These are phyloP conservation scores for Athripsodes cinereus DNA, from an alignment of 2,888 invertebrate species.

Conservation along the genomic window DNA sequence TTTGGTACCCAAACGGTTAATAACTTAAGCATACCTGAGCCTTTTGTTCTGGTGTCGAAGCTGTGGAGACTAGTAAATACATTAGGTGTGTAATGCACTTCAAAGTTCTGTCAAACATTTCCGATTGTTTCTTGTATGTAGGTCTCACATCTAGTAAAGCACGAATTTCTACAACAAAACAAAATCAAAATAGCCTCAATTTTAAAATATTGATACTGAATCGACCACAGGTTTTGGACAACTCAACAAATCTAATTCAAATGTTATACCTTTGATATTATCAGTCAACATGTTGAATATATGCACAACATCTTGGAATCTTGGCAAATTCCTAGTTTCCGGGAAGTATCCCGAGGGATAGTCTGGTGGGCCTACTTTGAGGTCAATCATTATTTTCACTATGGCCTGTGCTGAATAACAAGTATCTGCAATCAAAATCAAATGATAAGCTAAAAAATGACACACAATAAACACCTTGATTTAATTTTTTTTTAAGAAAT, in stretches of 20 bases:
- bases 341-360: conserved; percentile 40
- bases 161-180: conserved; percentile 40
- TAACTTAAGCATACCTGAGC: conserved; percentile 33
- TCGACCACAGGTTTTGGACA: too few species aligned
- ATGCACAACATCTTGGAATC: conserved; percentile 63
- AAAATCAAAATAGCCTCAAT: not conserved
- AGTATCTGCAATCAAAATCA: conserved; percentile 66
- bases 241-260: too few species aligned
- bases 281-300: conserved; percentile 63
- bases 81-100: conserved; percentile 75
- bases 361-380: conserved; percentile 54
- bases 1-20: too few species aligned
- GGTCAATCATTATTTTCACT: conserved; percentile 75
- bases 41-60: conserved; percentile 46
- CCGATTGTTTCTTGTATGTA: conserved; percentile 69
- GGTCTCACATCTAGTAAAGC: conserved; percentile 54
- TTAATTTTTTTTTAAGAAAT: too few species aligned
- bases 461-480: too few species aligned
- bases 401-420: conserved; percentile 83
- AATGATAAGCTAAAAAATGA: too few species aligned
- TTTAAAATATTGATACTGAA: too few species aligned
- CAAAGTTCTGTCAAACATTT: conserved; percentile 74
- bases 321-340: conserved; percentile 49
- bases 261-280: conserved; percentile 46
- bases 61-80: conserved; percentile 60